Percentiles rank a stretch among this genome's conserved stretches.
Conservation (phyloP, 2,888 invertebrate species). For the Eupithecia dodoneata region DNA sequence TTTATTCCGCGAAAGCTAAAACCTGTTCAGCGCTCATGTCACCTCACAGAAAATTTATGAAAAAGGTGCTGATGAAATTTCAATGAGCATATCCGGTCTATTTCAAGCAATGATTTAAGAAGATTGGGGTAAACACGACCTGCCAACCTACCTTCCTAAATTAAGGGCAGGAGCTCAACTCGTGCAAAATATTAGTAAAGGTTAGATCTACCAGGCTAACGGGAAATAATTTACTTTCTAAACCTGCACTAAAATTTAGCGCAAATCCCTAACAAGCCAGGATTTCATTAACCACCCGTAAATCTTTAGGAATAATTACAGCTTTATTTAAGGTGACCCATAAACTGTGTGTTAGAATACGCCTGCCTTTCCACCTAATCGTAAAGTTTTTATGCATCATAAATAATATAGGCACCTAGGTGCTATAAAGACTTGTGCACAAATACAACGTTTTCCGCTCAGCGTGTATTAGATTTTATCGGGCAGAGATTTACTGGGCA, state of each 20-base stretch:
- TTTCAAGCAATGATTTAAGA: neutral
- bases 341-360: constrained; percentile 65
- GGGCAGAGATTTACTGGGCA: neutral
- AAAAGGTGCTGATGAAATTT: neutral
- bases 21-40: neutral
- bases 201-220: neutral
- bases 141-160: neutral
- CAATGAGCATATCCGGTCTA: neutral
- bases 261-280: constrained; percentile 38
- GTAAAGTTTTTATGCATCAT: constrained; percentile 81
- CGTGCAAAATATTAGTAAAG: neutral
- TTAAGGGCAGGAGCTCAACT: neutral
- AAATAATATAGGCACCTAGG: constrained; percentile 68
- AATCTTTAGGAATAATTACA: constrained; percentile 68
- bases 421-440: constrained; percentile 8
- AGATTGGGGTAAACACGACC: neutral
- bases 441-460: constrained; percentile 23
- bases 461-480: constrained; percentile 10
- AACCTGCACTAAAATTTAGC: constrained; percentile 33
- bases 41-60: neutral
- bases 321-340: constrained; percentile 72
- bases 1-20: neutral
- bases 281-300: constrained; percentile 63
- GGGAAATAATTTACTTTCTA: neutral
- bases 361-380: constrained; percentile 72